phyloP scores from a whole-genome alignment of 1,140 invertebrate species.

The Anastrepha ludens region DNA sequence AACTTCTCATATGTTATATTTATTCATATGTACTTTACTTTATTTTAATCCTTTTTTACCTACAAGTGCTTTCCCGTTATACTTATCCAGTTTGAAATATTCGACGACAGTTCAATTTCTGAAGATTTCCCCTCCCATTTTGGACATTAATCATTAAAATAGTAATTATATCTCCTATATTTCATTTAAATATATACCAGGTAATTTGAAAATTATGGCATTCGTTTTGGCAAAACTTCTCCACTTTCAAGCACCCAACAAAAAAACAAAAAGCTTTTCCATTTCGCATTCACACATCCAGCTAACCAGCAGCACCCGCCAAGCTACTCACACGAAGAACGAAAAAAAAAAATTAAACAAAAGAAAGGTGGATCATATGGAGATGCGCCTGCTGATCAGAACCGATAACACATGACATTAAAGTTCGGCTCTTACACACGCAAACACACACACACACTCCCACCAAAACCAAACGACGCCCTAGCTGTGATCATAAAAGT shows the following conservation, averaged over 20 bases:
- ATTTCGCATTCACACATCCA: not conserved
- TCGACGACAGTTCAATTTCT: conserved; percentile 4
- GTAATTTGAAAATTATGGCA: conserved; percentile 46
- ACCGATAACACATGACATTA: conserved; percentile 74
- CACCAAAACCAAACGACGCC: too few species aligned
- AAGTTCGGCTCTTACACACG: conserved; percentile 53
- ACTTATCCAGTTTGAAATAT: not conserved
- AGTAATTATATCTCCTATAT: conserved; percentile 41
- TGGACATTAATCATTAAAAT: conserved; percentile 17
- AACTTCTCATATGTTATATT: too few species aligned
- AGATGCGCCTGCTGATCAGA: conserved; percentile 58
- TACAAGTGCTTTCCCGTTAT: not conserved
- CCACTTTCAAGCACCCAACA: conserved; percentile 24
- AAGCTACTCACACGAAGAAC: not conserved
- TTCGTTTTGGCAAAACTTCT: conserved; percentile 45
- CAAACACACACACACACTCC: not conserved
- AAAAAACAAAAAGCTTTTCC: not conserved
- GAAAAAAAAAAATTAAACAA: not conserved
- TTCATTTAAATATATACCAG: conserved; percentile 40
- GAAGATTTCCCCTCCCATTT: not conserved
- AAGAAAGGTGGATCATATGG: conserved; percentile 26
- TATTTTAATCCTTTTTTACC: too few species aligned
- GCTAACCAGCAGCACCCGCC: not conserved
- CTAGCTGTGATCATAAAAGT: not conserved
- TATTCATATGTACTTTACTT: too few species aligned